Evolutionary conservation across 1,140 invertebrate genomes (phyloP).

Genomic region (Drosophila mayri): DNA sequence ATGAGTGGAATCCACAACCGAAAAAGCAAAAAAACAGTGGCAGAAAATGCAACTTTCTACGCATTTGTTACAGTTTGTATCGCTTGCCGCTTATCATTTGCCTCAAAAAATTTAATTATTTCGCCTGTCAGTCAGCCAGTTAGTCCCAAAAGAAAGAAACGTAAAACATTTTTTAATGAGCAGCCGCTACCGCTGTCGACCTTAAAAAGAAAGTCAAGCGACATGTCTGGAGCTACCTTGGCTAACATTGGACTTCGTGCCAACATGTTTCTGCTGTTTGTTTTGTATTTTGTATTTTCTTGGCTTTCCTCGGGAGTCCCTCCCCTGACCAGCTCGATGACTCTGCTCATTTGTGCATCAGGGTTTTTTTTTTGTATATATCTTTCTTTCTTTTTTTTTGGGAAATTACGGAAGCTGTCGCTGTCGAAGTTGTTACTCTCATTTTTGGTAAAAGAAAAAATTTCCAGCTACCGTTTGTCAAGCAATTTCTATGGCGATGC

Average conservation of each 20-base stretch:
- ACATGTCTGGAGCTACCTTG: conserved; percentile 52
- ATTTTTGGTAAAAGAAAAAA: conserved; percentile 53
- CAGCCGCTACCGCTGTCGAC: conserved; percentile 24
- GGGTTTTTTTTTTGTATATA: conserved; percentile 21
- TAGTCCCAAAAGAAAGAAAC: conserved; percentile 47
- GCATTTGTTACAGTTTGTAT: conserved; percentile 76
- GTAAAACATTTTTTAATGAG: conserved; percentile 79
- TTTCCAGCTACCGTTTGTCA: conserved; percentile 66
- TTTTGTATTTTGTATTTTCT: conserved; percentile 11
- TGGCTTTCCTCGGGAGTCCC: conserved; percentile 16
- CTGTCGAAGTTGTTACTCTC: conserved; percentile 39
- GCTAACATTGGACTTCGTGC: conserved; percentile 65
- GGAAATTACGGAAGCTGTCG: conserved; percentile 43
- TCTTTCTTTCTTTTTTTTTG: neutral
- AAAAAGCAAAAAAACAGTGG: neutral
- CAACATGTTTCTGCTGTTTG: conserved; percentile 64
- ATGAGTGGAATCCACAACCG: conserved; percentile 22
- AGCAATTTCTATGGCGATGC: conserved; percentile 39
- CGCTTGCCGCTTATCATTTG: conserved; percentile 62
- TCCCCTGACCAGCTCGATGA: conserved; percentile 33
- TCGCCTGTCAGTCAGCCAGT: conserved; percentile 65
- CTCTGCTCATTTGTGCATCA: conserved; percentile 65
- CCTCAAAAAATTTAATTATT: conserved; percentile 75
- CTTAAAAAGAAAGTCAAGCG: conserved; percentile 72
- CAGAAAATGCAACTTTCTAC: conserved; percentile 62